Evolutionary conservation across 2,113 vertebrate species (phyloP).

Genomic region (Psilopsiagon aymara): DNA sequence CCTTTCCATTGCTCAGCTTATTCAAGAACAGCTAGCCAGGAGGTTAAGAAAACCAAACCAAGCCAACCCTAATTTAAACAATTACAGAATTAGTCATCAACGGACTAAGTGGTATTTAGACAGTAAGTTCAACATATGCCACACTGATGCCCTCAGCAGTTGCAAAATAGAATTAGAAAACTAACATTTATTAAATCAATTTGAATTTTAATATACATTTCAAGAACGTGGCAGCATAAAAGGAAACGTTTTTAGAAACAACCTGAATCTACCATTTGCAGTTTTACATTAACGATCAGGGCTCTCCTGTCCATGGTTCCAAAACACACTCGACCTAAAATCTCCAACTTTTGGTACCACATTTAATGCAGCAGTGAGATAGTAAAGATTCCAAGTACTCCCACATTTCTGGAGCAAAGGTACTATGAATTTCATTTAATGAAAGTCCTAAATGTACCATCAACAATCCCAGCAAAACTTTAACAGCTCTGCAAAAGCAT

Average conservation of each 20-base stretch:
- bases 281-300: constrained; percentile 80
- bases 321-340: constrained; percentile 69
- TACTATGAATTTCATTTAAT: constrained; percentile 53
- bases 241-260: constrained; percentile 84
- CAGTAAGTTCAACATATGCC: constrained; percentile 62
- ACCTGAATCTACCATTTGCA: constrained; percentile 82
- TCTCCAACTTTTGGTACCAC: constrained; percentile 22
- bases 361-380: constrained; percentile 20
- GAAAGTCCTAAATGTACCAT: constrained; percentile 64
- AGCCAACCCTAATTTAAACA: constrained; percentile 61
- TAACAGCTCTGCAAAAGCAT: constrained; percentile 61
- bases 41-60: constrained; percentile 54
- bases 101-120: constrained; percentile 46
- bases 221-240: constrained; percentile 90
- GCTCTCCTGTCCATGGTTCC: constrained; percentile 80
- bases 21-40: constrained; percentile 27
- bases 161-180: constrained; percentile 94
- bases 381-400: constrained; percentile 35
- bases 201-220: constrained; percentile 90
- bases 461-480: constrained; percentile 61
- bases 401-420: constrained; percentile 39
- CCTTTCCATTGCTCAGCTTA: not conserved
- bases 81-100: constrained; percentile 53
- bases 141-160: constrained; percentile 72
- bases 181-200: constrained; percentile 96